Conservation (phyloP, 2,797 vertebrate species). For the Odontamblyopus lacepedii region DNA sequence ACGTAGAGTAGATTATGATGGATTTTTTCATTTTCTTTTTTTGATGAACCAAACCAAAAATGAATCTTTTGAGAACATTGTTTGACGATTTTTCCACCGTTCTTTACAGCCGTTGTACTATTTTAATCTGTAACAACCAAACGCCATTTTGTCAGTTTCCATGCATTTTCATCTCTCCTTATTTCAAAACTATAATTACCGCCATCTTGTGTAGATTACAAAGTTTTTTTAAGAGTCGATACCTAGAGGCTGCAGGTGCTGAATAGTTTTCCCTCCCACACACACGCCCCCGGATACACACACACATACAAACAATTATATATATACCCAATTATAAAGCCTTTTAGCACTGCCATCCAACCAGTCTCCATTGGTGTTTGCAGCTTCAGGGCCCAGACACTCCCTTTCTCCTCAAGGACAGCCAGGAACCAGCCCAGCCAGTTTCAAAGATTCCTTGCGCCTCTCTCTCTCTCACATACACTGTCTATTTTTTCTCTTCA, state of each 20-base stretch:
- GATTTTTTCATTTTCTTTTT: neutral
- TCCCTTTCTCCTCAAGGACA: slow-evolving; percentile 67
- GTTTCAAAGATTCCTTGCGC: slow-evolving; percentile 50
- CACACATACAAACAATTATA: slow-evolving; percentile 10
- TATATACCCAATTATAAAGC: slow-evolving; percentile 30
- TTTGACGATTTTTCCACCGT: neutral
- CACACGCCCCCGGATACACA: slow-evolving; percentile 19
- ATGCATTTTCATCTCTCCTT: neutral
- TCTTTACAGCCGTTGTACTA: neutral
- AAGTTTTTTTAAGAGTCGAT: slow-evolving; percentile 23
- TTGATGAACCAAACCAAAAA: neutral
- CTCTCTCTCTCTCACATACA: neutral
- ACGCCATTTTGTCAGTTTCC: neutral
- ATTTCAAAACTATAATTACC: neutral
- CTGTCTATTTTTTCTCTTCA: slow-evolving; percentile 20
- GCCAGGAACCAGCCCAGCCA: slow-evolving; percentile 72
- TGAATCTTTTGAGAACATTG: too few relatives aligned
- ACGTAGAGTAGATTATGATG: neutral
- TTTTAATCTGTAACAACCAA: neutral
- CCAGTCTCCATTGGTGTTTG: slow-evolving; percentile 47
- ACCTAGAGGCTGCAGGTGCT: slow-evolving; percentile 36
- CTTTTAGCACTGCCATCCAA: slow-evolving; percentile 48
- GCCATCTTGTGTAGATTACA: neutral
- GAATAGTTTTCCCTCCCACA: slow-evolving; percentile 41
- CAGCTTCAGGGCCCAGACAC: slow-evolving; percentile 57